Evolutionary conservation across 1,140 invertebrate species (phyloP), one percentile per base, ranked within the genome.

Genomic region (Proctacanthus coquilletti): DNA sequence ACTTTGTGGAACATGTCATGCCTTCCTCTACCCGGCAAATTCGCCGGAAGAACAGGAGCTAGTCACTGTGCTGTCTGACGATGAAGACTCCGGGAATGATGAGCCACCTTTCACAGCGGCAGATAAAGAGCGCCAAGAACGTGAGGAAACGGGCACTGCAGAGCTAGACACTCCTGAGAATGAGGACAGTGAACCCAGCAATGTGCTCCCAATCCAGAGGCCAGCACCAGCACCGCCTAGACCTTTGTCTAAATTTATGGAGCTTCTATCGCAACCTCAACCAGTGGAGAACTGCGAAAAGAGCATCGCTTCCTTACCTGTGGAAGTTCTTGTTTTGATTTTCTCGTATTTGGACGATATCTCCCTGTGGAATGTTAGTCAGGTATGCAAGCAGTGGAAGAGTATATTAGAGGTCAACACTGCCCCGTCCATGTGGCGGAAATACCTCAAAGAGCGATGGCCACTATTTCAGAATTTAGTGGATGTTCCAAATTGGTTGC

Each of bases 21-120:
- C 83, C 34, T 94, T 93, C 65, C 60, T 95, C 4, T 93, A 84
- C 56, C 80, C 86, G 46, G 72, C 82, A 38, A 38, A 68, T 60
- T 50, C 56, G 31, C 42, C 53, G n/a, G 49, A 53, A 3, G 56
- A 62, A 25, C 47, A 37, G 14, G 34, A 60, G 20, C 33, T 52
- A 33, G 32, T 51, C 13, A 49, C 51, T 14, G 47, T 88, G 72
- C 83, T 89, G 64, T 84, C 80, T 14, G 86, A 89, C 56, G 85
- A 89, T 48, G 84, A 84, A 51, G 89, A 94, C 56, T 91, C 85
- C 1, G 88, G 88, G 3, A 94, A 89, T 56, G 88, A 94, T 56
- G 87, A 94, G 55, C 86, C 87, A n/a, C 78, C 75, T 31, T 60
- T 55, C 17, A 30, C 4, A 2, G 34, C 13, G 3, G 13, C 17